A percentile compares a stretch with the other conserved stretches of the same genome.
Conservation (phyloP, 2,888 invertebrate genomes). For the Neoaliturus tenellus region DNA sequence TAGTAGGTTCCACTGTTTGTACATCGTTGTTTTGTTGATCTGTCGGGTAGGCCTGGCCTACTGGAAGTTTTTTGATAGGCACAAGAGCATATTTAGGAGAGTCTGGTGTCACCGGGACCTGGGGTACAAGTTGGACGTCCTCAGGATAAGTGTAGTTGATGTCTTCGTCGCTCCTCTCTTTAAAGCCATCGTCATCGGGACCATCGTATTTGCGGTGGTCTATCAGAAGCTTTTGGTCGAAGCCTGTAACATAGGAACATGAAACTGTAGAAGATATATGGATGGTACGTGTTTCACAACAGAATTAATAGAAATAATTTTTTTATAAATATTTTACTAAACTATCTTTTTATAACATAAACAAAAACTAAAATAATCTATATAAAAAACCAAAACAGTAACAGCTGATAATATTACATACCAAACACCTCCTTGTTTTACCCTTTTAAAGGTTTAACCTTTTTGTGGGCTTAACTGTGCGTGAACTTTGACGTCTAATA, state of each 20-base stretch:
- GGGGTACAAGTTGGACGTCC: conserved; percentile 22
- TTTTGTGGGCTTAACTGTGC: too few species aligned
- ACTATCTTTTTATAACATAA: too few species aligned
- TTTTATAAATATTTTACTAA: too few species aligned
- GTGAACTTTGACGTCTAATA: too few species aligned
- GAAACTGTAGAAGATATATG: neutral
- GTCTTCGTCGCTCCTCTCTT: conserved; percentile 26
- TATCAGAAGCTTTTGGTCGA: conserved; percentile 34
- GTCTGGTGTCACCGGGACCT: conserved; percentile 6
- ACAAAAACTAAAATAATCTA: too few species aligned
- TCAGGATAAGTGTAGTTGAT: conserved; percentile 12
- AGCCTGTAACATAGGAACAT: conserved; percentile 3
- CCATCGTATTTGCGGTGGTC: conserved; percentile 33
- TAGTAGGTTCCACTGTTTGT: neutral
- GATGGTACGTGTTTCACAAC: too few species aligned
- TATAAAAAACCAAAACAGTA: too few species aligned
- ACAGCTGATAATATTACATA: too few species aligned
- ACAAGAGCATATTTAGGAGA: conserved; percentile 27
- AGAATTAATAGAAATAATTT: too few species aligned
- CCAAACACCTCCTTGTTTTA: too few species aligned
- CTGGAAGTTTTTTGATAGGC: neutral
- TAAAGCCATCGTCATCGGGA: neutral
- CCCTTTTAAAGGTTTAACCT: too few species aligned
- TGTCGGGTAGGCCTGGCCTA: neutral
- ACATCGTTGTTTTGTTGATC: neutral